Conservation (phyloP, 2,888 invertebrate genomes). For the Lysandra bellargus region DNA sequence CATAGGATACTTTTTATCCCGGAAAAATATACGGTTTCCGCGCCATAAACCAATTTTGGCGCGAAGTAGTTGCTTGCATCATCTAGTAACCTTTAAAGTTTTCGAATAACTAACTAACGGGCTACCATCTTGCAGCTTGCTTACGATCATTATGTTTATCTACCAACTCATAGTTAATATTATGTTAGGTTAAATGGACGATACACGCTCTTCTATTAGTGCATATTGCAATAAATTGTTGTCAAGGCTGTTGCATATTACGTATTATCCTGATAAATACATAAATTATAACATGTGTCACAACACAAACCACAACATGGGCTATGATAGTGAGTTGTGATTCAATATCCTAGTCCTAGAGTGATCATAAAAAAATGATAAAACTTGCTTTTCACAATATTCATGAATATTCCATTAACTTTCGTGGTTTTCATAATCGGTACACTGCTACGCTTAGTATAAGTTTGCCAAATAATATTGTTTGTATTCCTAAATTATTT, state of each 20-base stretch:
- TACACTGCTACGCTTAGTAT: too few relatives aligned
- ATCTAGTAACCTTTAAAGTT: too few relatives aligned
- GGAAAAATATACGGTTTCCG: too few relatives aligned
- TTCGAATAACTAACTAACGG: too few relatives aligned
- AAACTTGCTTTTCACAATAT: neutral
- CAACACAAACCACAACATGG: neutral
- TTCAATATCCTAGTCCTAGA: neutral
- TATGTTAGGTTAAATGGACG: constrained; percentile 13
- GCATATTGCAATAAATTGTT: constrained; percentile 41
- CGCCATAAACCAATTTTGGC: too few relatives aligned
- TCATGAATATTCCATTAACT: neutral
- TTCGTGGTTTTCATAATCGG: neutral
- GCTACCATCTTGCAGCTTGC: too few relatives aligned
- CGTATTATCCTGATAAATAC: constrained; percentile 5
- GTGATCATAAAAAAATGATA: neutral
- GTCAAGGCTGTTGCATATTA: constrained; percentile 40
- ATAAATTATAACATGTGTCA: neutral
- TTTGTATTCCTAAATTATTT: too few relatives aligned
- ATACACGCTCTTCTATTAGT: constrained; percentile 38
- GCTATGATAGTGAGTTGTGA: neutral
- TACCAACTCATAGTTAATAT: neutral
- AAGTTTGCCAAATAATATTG: too few relatives aligned
- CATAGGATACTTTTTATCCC: too few relatives aligned
- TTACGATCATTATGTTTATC: neutral
- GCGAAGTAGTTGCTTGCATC: too few relatives aligned